A percentile compares a stretch with the other conserved stretches of the same genome.
Evolutionary conservation across 2,888 invertebrate genomes (phyloP).

Genomic region (Eugnorisma glareosa): DNA sequence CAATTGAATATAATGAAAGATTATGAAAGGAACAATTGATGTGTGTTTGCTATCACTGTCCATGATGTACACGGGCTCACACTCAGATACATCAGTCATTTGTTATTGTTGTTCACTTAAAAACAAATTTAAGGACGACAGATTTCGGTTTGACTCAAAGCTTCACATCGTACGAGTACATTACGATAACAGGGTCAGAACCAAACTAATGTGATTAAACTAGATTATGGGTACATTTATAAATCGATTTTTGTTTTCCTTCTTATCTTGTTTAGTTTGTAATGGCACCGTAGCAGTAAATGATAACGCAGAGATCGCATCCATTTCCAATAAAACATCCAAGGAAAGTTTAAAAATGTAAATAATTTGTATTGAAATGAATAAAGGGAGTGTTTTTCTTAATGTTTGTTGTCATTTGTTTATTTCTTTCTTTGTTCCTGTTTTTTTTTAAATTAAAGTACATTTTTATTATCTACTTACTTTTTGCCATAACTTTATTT

Average conservation of each 20-base stretch:
- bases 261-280: slow-evolving; percentile 5
- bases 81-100: neutral
- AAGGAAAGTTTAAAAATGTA: no score
- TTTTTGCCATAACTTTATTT: no score
- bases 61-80: neutral
- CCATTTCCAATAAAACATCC: no score
- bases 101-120: neutral
- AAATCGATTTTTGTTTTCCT: slow-evolving; percentile 15
- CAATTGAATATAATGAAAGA: neutral
- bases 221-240: neutral
- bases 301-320: neutral
- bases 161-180: neutral
- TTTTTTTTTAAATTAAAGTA: no score
- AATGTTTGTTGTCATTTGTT: no score
- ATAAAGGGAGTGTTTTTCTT: no score
- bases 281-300: neutral
- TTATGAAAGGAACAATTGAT: neutral
- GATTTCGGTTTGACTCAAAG: neutral
- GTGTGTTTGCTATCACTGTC: neutral
- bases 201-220: slow-evolving; percentile 17
- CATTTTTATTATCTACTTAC: no score
- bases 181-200: neutral
- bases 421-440: no score
- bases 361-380: no score
- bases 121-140: neutral